phyloP scores from a whole-genome alignment of 2,888 invertebrate genomes.

The Caenorhabditis uteleia region DNA sequence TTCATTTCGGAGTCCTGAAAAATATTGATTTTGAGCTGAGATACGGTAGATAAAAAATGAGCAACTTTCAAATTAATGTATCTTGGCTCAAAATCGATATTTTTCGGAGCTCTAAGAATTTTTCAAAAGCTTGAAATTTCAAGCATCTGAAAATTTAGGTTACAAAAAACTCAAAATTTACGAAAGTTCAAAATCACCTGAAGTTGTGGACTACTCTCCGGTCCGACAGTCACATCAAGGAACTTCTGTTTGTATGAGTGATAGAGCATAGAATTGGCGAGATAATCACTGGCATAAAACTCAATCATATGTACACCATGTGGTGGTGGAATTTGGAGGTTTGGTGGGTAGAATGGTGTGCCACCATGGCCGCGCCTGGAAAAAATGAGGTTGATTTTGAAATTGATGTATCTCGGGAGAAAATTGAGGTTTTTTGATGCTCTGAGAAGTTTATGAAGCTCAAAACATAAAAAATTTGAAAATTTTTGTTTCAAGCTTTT shows the following conservation, averaged over 20 bases:
- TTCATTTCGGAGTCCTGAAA: neutral
- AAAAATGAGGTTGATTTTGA: too few species aligned
- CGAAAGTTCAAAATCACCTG: constrained; percentile 36
- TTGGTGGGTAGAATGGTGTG: constrained; percentile 67
- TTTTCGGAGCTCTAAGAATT: neutral
- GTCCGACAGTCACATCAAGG: constrained; percentile 64
- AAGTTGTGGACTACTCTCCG: constrained; percentile 53
- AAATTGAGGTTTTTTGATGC: too few species aligned
- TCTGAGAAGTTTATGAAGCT: too few species aligned
- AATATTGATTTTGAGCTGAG: too few species aligned
- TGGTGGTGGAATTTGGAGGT: constrained; percentile 61
- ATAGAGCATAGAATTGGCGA: constrained; percentile 68
- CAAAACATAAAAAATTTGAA: too few species aligned
- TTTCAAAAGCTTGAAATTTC: neutral
- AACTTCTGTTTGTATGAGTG: constrained; percentile 66
- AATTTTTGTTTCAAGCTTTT: neutral
- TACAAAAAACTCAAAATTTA: neutral
- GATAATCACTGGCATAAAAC: constrained; percentile 67
- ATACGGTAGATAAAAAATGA: too few species aligned
- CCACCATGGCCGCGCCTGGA: constrained; percentile 62
- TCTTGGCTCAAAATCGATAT: too few species aligned
- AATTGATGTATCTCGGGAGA: too few species aligned
- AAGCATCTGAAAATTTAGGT: neutral
- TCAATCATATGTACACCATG: constrained; percentile 69
- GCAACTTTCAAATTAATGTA: too few species aligned